Evolutionary conservation across 2,888 invertebrate genomes (phyloP).

Genomic region (Mesorhabditis spiculigera): DNA sequence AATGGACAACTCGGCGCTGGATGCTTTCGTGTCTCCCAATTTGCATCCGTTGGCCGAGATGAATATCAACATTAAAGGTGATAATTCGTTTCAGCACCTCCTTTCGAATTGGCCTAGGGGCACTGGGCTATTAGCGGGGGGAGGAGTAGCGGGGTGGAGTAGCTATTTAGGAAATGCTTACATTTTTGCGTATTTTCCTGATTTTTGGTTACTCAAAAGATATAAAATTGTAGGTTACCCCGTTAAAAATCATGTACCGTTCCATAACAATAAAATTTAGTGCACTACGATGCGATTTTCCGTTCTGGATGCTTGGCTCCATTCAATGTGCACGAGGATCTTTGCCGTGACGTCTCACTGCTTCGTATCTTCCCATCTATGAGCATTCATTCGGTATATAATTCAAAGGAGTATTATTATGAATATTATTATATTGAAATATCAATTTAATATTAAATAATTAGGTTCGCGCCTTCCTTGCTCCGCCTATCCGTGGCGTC

Average conservation of each 20-base stretch:
- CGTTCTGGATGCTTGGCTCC: constrained; percentile 67
- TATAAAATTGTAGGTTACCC: not conserved
- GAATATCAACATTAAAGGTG: constrained; percentile 75
- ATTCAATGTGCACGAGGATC: constrained; percentile 68
- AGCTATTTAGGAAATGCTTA: too few species aligned
- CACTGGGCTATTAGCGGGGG: too few species aligned
- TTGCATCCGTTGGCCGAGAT: constrained; percentile 76
- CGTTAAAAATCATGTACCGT: too few species aligned
- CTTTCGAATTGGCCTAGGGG: too few species aligned
- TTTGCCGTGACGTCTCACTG: constrained; percentile 81
- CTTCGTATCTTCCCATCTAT: constrained; percentile 87
- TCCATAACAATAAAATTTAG: constrained; percentile 60
- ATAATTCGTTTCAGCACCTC: not conserved
- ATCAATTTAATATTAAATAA: not conserved
- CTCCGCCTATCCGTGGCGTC: constrained; percentile 77
- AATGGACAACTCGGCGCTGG: constrained; percentile 68
- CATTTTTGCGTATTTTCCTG: too few species aligned
- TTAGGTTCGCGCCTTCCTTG: constrained; percentile 63
- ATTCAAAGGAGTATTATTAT: not conserved
- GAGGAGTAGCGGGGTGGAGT: too few species aligned
- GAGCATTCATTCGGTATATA: constrained; percentile 70
- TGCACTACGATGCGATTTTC: constrained; percentile 69
- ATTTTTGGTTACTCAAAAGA: too few species aligned
- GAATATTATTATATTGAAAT: not conserved
- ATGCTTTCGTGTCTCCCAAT: constrained; percentile 85